A percentile compares a stretch with the other conserved stretches of the same genome.
Evolutionary conservation across 1,140 invertebrate genomes (phyloP).

Genomic region (Mycetomoellerius zeteki): DNA sequence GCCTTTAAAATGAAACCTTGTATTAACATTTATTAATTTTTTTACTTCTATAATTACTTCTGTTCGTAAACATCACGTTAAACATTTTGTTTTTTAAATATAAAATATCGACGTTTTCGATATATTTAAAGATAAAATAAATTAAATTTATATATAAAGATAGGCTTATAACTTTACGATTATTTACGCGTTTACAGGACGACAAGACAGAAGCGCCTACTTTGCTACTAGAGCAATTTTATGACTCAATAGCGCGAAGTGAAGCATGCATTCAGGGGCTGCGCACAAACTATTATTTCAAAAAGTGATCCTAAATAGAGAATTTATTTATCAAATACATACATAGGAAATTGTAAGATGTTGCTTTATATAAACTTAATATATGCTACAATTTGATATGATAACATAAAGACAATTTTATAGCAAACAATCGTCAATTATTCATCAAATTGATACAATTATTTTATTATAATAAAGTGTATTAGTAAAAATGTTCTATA

Average conservation of each 20-base stretch:
- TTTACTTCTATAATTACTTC: background rate
- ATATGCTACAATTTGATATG: background rate
- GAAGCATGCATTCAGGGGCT: slow-evolving; percentile 24
- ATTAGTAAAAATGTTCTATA: background rate
- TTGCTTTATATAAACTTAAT: background rate
- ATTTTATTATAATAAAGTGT: background rate
- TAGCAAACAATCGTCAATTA: background rate
- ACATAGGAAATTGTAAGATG: background rate
- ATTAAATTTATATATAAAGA: background rate
- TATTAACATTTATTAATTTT: background rate
- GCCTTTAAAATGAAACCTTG: background rate
- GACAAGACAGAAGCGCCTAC: background rate
- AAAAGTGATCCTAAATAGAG: background rate
- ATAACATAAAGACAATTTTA: background rate
- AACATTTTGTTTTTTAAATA: background rate
- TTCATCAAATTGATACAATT: background rate
- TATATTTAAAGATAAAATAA: background rate
- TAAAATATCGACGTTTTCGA: background rate
- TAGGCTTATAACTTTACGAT: background rate
- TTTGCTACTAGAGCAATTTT: slow-evolving; percentile 39
- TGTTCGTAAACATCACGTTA: background rate
- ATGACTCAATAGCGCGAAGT: slow-evolving; percentile 30
- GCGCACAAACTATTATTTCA: background rate
- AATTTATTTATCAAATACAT: slow-evolving; percentile 15
- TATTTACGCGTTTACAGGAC: background rate